Conservation (phyloP, 2,888 invertebrate species). For the Caenorhabditis uteleia region DNA sequence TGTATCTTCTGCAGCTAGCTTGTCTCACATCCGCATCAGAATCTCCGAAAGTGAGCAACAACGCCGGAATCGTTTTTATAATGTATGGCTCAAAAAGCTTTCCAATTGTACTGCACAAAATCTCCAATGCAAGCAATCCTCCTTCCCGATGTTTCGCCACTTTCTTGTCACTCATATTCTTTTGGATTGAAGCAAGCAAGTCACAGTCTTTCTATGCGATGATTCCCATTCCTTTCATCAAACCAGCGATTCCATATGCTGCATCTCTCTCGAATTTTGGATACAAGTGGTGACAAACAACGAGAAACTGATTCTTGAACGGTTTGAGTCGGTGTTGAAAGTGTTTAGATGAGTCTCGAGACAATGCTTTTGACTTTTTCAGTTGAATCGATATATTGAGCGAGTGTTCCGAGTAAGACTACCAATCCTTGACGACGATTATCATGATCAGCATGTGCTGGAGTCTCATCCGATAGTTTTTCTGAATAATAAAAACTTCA, state of each 20-base stretch:
- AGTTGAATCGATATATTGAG: constrained; percentile 74
- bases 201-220: constrained; percentile 87
- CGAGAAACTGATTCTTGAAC: constrained; percentile 96
- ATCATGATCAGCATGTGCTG: constrained; percentile 76
- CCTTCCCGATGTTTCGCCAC: constrained; percentile 89
- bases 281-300: constrained; percentile 90
- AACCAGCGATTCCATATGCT: constrained; percentile 87
- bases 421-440: constrained; percentile 91
- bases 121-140: constrained; percentile 94
- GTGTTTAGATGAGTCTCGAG: constrained; percentile 84
- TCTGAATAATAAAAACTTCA: constrained; percentile 13
- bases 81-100: constrained; percentile 98
- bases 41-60: constrained; percentile 94
- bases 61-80: constrained; percentile 86
- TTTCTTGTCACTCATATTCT: constrained; percentile 88
- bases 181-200: constrained; percentile 85
- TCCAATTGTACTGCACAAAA: constrained; percentile 84
- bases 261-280: constrained; percentile 91
- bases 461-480: constrained; percentile 51
- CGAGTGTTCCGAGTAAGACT: constrained; percentile 93
- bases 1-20: constrained; percentile 82
- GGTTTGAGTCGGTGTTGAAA: constrained; percentile 95
- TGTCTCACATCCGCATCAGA: constrained; percentile 86
- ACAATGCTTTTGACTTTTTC: constrained; percentile 83
- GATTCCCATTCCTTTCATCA: constrained; percentile 94